Conservation (phyloP, 2,113 vertebrate genomes). For the Jaculus jaculus region DNA sequence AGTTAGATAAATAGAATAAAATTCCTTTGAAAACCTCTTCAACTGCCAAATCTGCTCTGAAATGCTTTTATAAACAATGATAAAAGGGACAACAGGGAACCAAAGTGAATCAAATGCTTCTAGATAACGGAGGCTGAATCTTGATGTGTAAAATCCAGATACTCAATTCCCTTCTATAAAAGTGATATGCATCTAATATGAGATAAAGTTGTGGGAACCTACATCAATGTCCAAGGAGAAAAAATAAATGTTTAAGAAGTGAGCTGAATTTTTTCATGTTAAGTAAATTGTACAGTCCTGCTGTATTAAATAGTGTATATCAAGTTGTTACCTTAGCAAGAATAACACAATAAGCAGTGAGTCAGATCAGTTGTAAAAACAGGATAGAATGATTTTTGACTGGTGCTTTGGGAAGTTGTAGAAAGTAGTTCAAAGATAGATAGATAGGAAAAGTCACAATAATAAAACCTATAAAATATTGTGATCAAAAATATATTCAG, state of each 20-base stretch:
- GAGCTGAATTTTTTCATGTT: neutral
- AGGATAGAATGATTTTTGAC: neutral
- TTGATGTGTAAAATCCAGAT: neutral
- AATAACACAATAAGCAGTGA: neutral
- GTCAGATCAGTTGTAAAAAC: neutral
- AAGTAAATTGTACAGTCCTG: neutral
- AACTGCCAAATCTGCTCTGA: neutral
- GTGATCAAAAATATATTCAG: neutral
- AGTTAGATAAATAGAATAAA: neutral
- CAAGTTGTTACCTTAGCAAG: neutral
- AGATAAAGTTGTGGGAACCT: neutral
- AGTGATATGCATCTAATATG: neutral
- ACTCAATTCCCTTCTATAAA: neutral
- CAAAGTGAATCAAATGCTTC: neutral
- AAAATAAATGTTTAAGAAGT: neutral
- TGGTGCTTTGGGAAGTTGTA: neutral
- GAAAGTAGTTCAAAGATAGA: neutral
- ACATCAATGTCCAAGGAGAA: neutral
- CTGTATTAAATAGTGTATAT: neutral
- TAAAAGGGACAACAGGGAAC: neutral
- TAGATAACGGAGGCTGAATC: neutral
- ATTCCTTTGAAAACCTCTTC: constrained; percentile 35
- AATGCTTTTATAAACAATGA: neutral
- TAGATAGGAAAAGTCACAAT: neutral
- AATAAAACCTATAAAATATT: neutral